Evolutionary conservation across 2,888 invertebrate genomes (phyloP), one percentile per base, ranked within the genome.

Genomic region (Brachypalpus laphriformis): DNA sequence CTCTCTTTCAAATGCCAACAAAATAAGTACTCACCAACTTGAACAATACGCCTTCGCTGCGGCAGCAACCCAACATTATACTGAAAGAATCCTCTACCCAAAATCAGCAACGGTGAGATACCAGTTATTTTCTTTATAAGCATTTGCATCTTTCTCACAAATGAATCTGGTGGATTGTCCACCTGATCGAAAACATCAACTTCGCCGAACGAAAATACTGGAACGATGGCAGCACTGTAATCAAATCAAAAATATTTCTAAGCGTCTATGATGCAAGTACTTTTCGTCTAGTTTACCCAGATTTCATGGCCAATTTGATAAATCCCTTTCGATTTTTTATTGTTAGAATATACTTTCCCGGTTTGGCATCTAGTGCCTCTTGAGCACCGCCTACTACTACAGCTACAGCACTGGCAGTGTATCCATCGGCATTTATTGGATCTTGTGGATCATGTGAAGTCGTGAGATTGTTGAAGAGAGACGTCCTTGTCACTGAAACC

Each of bases 141-240:
- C 85, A 96, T 94, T 91, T 98, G 98, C 37, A 95, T 89, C 18
- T 92, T 93, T 16, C 96, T 92, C 0, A 91, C 57, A 4, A 92
- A 89, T 0, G 97, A 95, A 47, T 96, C 95, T 63, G 95, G 94
- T 0, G 96, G 95, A 90, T 96, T 96, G n/a, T 93, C 91, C 0
- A 96, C 91, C 87, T 98, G 97, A 87, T 95, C 94, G 91, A 95
- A 98, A 6, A 97, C 92, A 89, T 98, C 97, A 0, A 96, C 96
- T 92, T 98, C 98, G 0, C 98, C 98, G 91, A 98, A 98, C 0
- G 97, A 96, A 89, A 97, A 95, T 0, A 97, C 96, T 1, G 98
- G 98, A 0, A 98, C 98, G 76, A 98, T 91, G 0, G 96, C 94
- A 0, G 96, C 93, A 11, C 98, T 97, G 20, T n/a, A n/a, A n/a